A percentile compares a stretch with the other conserved stretches of the same genome.
phyloP scores from a whole-genome alignment of 2,797 vertebrate species.

The Buceros bicornis region DNA sequence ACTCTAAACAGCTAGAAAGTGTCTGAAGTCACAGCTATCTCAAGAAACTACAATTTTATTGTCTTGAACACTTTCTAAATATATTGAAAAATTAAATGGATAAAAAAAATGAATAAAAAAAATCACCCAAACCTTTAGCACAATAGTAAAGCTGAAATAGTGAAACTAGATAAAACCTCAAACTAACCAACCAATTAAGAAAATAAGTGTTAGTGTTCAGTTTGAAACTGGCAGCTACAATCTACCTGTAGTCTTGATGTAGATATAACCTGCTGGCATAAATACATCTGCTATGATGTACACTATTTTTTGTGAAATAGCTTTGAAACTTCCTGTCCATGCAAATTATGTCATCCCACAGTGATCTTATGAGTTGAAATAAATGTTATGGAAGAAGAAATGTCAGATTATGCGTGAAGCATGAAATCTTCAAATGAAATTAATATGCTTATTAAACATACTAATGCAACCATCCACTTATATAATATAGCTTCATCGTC shows the following conservation, averaged over 20 bases:
- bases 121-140: background rate
- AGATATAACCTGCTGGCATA: background rate
- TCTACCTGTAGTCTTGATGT: background rate
- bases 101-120: background rate
- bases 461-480: background rate
- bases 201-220: background rate
- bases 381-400: background rate
- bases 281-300: background rate
- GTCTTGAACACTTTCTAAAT: background rate
- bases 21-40: background rate
- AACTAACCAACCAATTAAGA: background rate
- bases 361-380: background rate
- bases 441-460: background rate
- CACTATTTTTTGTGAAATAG: background rate
- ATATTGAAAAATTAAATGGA: background rate
- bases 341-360: background rate
- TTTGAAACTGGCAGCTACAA: background rate
- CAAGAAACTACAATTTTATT: background rate
- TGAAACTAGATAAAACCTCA: fast-evolving
- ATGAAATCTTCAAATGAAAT: background rate
- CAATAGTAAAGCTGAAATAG: background rate
- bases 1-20: background rate
- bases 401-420: background rate
- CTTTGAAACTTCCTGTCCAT: background rate
- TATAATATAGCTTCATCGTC: background rate